phyloP scores from a whole-genome alignment of 2,797 vertebrate genomes.

The Spea hammondii region DNA sequence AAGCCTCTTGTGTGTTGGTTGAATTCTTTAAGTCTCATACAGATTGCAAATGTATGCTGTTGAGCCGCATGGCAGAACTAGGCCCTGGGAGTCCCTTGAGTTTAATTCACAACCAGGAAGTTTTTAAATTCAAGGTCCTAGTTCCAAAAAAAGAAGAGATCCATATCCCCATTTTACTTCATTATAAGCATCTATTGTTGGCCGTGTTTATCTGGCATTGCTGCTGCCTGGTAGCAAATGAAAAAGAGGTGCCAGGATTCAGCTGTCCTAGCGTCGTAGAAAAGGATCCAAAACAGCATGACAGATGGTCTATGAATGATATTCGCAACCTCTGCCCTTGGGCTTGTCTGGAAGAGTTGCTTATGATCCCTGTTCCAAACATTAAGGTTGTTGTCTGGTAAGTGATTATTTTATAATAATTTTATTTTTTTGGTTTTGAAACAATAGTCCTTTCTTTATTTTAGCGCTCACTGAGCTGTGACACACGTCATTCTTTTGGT shows the following conservation, averaged over 20 bases:
- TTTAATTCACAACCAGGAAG: slow-evolving; percentile 64
- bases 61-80: slow-evolving; percentile 74
- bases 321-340: slow-evolving; percentile 84
- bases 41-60: slow-evolving; percentile 73
- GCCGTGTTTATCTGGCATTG: slow-evolving; percentile 80
- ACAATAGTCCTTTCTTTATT: slow-evolving; percentile 76
- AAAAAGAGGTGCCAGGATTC: slow-evolving; percentile 82
- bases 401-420: slow-evolving; percentile 87
- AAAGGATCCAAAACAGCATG: slow-evolving; percentile 75
- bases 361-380: slow-evolving; percentile 86
- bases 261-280: slow-evolving; percentile 70
- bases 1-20: slow-evolving; percentile 72
- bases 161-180: slow-evolving; percentile 74
- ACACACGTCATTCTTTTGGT: slow-evolving; percentile 71
- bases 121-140: slow-evolving; percentile 62
- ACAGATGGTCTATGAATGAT: slow-evolving; percentile 98
- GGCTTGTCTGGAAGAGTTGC: slow-evolving; percentile 78
- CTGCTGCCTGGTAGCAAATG: slow-evolving; percentile 87
- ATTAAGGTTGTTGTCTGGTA: slow-evolving; percentile 83
- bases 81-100: slow-evolving; percentile 70
- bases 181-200: slow-evolving; percentile 77
- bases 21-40: slow-evolving; percentile 62
- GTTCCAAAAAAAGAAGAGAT: slow-evolving; percentile 66
- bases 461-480: slow-evolving; percentile 77
- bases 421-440: slow-evolving; percentile 78